These are phyloP conservation scores for Melinopterus prodromus DNA, from an alignment of 2,888 invertebrate species.

Conservation along the genomic window DNA sequence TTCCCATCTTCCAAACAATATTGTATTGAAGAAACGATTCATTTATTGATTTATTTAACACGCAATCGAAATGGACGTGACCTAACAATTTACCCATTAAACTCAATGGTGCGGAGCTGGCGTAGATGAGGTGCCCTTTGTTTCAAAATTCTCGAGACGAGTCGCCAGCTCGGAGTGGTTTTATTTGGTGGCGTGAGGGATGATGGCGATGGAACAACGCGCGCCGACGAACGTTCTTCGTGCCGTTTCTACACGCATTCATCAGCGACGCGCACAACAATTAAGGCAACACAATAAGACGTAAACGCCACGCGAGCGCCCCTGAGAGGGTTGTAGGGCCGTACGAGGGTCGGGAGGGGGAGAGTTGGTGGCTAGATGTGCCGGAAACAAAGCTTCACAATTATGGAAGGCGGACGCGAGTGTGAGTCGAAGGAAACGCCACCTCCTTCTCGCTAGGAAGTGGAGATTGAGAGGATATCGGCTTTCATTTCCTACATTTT, in stretches of 20 bases:
- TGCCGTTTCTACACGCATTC: background rate
- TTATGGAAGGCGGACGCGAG: background rate
- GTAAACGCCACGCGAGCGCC: background rate
- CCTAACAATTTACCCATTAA: background rate
- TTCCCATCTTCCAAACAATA: background rate
- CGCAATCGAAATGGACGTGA: background rate
- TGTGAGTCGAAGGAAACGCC: background rate
- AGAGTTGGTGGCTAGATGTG: background rate
- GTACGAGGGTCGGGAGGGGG: background rate
- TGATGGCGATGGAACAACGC: background rate
- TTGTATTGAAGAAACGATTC: background rate
- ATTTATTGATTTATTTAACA: background rate
- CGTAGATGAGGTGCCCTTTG: background rate
- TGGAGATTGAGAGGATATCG: background rate
- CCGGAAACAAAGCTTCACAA: background rate
- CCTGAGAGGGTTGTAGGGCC: background rate
- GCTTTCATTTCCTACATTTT: conserved; percentile 4
- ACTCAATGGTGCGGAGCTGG: background rate
- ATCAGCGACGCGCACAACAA: conserved; percentile 4
- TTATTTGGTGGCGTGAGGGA: background rate
- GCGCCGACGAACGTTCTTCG: background rate
- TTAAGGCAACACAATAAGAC: conserved; percentile 4
- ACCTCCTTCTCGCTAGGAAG: background rate
- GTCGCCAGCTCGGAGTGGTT: background rate
- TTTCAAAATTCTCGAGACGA: conserved; percentile 4